A percentile compares a stretch with the other conserved stretches of the same genome.
Conservation (phyloP, 2,888 invertebrate genomes). For the Hofmannophila pseudospretella region DNA sequence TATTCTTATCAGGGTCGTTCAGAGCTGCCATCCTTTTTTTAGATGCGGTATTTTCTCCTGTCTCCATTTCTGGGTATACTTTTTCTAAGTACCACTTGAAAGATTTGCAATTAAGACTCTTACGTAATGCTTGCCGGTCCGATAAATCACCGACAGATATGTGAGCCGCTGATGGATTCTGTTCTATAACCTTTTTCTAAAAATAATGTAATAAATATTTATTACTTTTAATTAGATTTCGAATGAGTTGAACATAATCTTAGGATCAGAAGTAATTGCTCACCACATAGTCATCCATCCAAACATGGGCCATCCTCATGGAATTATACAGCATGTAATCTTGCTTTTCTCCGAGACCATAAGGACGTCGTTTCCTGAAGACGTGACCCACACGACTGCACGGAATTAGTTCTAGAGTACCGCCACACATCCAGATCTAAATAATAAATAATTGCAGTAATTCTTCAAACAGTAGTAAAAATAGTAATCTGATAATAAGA, state of each 20-base stretch:
- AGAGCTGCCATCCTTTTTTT: conserved; percentile 79
- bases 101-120: conserved; percentile 85
- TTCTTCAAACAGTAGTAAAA: too few species aligned
- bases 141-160: conserved; percentile 88
- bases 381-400: conserved; percentile 98
- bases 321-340: conserved; percentile 96
- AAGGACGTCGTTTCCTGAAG: conserved; percentile 95
- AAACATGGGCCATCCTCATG: conserved; percentile 93
- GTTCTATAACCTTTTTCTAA: conserved; percentile 86
- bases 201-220: conserved; percentile 26
- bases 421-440: conserved; percentile 98
- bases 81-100: conserved; percentile 93
- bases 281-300: conserved; percentile 97
- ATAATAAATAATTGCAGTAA: conserved; percentile 15
- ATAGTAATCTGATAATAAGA: too few species aligned
- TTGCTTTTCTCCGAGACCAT: conserved; percentile 87
- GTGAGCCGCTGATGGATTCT: conserved; percentile 79
- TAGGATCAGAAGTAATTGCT: too few species aligned
- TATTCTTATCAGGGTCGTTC: conserved; percentile 76
- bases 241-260: too few species aligned
- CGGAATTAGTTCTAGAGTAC: conserved; percentile 92
- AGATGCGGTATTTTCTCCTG: conserved; percentile 78
- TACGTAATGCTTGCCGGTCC: conserved; percentile 83
- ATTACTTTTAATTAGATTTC: conserved; percentile 4
- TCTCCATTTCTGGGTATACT: conserved; percentile 88